A percentile compares a stretch with the other conserved stretches of the same genome.
Conservation (phyloP, 2,888 invertebrate species). For the Ecliptopera silaceata region DNA sequence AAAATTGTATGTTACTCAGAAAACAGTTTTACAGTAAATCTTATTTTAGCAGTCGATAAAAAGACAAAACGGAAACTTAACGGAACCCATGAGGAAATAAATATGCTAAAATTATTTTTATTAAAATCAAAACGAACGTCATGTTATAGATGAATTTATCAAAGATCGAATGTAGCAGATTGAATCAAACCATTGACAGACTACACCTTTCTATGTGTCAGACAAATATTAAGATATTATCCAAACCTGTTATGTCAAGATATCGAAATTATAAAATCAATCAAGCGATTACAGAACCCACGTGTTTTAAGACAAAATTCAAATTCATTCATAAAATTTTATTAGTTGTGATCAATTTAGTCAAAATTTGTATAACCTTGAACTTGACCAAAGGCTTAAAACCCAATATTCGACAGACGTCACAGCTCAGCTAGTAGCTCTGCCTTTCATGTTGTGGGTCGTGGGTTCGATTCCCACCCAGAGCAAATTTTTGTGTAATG, state of each 20-base stretch:
- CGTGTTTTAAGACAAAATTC: conserved; percentile 19
- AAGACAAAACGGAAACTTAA: background rate
- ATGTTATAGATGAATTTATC: conserved; percentile 24
- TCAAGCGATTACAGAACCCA: conserved; percentile 32
- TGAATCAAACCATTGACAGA: conserved; percentile 31
- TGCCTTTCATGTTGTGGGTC: too few relatives aligned
- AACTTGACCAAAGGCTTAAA: conserved; percentile 3
- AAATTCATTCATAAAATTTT: conserved; percentile 26
- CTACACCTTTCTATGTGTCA: conserved; percentile 24
- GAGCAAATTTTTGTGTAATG: too few relatives aligned
- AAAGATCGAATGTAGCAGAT: conserved; percentile 28
- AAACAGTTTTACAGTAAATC: conserved; percentile 14
- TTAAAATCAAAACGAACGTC: background rate
- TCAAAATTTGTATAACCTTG: conserved; percentile 1
- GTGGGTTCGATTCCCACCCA: too few relatives aligned
- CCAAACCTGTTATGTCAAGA: conserved; percentile 30
- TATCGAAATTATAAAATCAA: conserved; percentile 31
- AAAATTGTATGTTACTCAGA: conserved; percentile 8
- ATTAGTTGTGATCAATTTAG: background rate
- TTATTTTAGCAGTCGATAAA: conserved; percentile 9
- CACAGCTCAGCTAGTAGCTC: too few relatives aligned
- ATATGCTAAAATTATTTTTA: background rate
- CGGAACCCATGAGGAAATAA: background rate
- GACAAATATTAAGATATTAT: conserved; percentile 29
- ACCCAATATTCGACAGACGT: too few relatives aligned